Percentiles rank a stretch among this genome's conserved stretches.
Evolutionary conservation across 2,888 invertebrate species (phyloP).

Genomic region (Axea sp.): DNA sequence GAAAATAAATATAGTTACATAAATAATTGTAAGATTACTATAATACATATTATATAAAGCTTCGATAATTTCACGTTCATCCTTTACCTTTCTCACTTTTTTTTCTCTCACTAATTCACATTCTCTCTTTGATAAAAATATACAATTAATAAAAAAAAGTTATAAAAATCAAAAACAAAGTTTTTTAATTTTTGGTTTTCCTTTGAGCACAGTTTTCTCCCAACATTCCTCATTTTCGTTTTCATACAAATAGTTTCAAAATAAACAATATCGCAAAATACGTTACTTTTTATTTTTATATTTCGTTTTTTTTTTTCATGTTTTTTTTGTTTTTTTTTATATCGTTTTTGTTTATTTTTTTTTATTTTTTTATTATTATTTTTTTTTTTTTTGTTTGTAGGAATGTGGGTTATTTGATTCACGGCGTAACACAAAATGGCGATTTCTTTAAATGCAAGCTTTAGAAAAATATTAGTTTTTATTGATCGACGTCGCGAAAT

Average conservation of each 20-base stretch:
- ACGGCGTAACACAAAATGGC: slow-evolving; percentile 43
- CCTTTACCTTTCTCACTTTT: slow-evolving; percentile 39
- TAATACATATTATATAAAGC: slow-evolving; percentile 77
- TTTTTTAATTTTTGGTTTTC: slow-evolving; percentile 52
- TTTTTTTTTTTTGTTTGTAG: slow-evolving; percentile 14
- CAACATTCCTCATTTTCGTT: slow-evolving; percentile 41
- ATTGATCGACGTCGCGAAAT: slow-evolving; percentile 49
- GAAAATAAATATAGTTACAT: slow-evolving; percentile 77
- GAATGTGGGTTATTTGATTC: slow-evolving; percentile 53
- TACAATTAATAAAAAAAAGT: slow-evolving; percentile 41
- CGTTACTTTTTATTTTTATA: slow-evolving; percentile 36
- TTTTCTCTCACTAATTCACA: not conserved
- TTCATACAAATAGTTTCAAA: slow-evolving; percentile 53
- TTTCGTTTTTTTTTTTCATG: slow-evolving; percentile 1
- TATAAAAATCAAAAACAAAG: slow-evolving; percentile 20
- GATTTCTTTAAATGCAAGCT: slow-evolving; percentile 47
- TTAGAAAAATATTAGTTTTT: slow-evolving; percentile 58
- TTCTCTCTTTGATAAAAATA: slow-evolving; percentile 35
- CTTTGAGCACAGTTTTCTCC: slow-evolving; percentile 55
- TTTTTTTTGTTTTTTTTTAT: not conserved
- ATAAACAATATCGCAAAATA: slow-evolving; percentile 53
- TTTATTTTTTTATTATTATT: not conserved
- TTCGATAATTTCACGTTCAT: slow-evolving; percentile 66
- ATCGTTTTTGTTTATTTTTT: no score
- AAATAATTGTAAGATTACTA: slow-evolving; percentile 78